These are phyloP conservation scores for Cinara cedri DNA, from an alignment of 2,888 invertebrate species.

Conservation along the genomic window DNA sequence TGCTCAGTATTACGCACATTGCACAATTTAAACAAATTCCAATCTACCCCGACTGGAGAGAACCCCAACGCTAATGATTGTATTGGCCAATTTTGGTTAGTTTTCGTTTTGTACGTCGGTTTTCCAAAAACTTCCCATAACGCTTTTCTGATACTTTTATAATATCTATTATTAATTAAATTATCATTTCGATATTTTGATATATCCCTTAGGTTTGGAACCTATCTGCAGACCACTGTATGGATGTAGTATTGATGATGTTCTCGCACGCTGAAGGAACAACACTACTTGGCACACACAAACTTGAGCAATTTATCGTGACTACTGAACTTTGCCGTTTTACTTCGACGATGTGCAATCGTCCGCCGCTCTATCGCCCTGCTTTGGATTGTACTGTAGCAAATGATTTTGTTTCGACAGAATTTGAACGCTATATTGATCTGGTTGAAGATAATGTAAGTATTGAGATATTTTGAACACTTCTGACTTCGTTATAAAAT, in stretches of 20 bases:
- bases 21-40: too few relatives aligned
- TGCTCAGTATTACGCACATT: too few relatives aligned
- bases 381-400: constrained; percentile 56
- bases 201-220: constrained; percentile 56
- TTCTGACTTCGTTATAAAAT: too few relatives aligned
- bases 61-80: too few relatives aligned
- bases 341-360: constrained; percentile 57
- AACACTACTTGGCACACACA: constrained; percentile 58
- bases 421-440: constrained; percentile 58
- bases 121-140: too few relatives aligned
- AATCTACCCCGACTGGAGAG: too few relatives aligned
- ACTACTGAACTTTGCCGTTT: constrained; percentile 55
- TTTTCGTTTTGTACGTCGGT: background rate
- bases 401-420: constrained; percentile 58
- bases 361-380: constrained; percentile 53
- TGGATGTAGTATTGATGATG: constrained; percentile 59
- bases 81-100: too few relatives aligned
- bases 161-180: too few relatives aligned
- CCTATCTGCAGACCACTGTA: constrained; percentile 58
- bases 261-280: constrained; percentile 58
- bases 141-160: background rate
- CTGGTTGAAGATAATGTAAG: constrained; percentile 57
- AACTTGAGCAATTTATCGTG: constrained; percentile 58
- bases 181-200: too few relatives aligned
- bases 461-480: background rate